phyloP scores from a whole-genome alignment of 2,888 invertebrate species.

The Drosophila buzzatii region DNA sequence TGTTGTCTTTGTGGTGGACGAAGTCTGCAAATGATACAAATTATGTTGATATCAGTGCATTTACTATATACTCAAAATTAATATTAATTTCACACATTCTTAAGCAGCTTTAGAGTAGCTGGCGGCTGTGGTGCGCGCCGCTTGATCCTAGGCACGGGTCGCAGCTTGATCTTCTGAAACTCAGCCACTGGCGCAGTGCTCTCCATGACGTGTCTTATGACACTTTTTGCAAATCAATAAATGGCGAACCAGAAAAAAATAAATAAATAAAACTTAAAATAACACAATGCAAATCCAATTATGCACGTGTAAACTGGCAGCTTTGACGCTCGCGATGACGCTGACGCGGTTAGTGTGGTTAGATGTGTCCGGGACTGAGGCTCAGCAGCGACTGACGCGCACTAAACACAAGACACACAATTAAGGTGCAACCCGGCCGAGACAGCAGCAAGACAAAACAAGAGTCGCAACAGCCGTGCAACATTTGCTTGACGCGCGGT shows the following conservation, averaged over 20 bases:
- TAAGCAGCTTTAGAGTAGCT: constrained; percentile 54
- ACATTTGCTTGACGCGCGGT: constrained; percentile 66
- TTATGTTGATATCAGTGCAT: background rate
- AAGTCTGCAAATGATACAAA: constrained; percentile 88
- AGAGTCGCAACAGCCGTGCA: constrained; percentile 66
- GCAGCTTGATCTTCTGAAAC: constrained; percentile 80
- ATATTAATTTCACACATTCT: constrained; percentile 56
- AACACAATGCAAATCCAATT: constrained; percentile 76
- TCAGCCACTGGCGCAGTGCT: constrained; percentile 71
- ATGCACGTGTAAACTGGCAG: constrained; percentile 45
- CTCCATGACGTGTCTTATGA: constrained; percentile 47
- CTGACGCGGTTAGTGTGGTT: constrained; percentile 26
- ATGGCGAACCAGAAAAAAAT: constrained; percentile 22
- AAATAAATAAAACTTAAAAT: constrained; percentile 36
- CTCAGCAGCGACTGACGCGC: constrained; percentile 67
- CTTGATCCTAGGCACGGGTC: constrained; percentile 78
- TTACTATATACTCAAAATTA: background rate
- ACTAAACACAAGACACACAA: constrained; percentile 55
- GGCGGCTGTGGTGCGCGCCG: constrained; percentile 81
- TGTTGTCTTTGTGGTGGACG: constrained; percentile 94
- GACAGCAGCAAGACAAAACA: constrained; percentile 32
- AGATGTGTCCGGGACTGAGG: constrained; percentile 58
- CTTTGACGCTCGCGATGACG: constrained; percentile 11
- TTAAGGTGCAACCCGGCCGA: constrained; percentile 47
- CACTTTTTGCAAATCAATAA: constrained; percentile 62